A percentile compares a stretch with the other conserved stretches of the same genome.
Conservation (phyloP, 2,888 invertebrate species). For the Lepeophtheirus nordmannii region DNA sequence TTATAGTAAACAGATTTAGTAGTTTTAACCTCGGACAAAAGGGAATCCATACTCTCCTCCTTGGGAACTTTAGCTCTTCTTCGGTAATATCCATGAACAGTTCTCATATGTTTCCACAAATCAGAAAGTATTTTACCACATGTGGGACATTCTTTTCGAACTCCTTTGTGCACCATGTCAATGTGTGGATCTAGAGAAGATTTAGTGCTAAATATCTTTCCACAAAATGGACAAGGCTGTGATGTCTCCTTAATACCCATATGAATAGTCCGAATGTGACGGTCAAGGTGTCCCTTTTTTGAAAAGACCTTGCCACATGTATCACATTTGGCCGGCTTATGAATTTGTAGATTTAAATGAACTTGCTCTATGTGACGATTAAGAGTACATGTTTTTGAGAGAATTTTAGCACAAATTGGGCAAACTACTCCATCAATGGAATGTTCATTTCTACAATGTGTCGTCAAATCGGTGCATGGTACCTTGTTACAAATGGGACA, state of each 20-base stretch:
- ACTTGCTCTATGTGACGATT: slow-evolving; percentile 24
- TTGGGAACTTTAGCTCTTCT: slow-evolving; percentile 20
- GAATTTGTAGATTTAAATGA: slow-evolving; percentile 21
- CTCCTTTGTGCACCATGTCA: slow-evolving; percentile 22
- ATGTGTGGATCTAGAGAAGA: slow-evolving; percentile 22
- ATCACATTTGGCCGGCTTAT: slow-evolving; percentile 20
- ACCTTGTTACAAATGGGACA: slow-evolving; percentile 6
- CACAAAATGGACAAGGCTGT: slow-evolving; percentile 23
- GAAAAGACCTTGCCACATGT: slow-evolving; percentile 21
- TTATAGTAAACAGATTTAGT: too few species aligned
- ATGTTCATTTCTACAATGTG: slow-evolving; percentile 8
- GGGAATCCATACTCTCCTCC: neutral
- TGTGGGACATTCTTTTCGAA: slow-evolving; percentile 15
- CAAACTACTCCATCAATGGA: slow-evolving; percentile 19
- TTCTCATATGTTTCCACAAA: slow-evolving; percentile 22
- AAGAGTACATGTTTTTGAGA: slow-evolving; percentile 20
- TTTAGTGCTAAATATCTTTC: slow-evolving; percentile 21
- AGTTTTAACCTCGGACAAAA: too few species aligned
- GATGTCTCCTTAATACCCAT: slow-evolving; percentile 23
- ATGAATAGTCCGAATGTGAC: slow-evolving; percentile 22
- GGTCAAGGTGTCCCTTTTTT: slow-evolving; percentile 23
- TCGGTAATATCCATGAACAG: slow-evolving; percentile 17
- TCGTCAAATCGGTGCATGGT: neutral
- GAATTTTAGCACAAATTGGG: slow-evolving; percentile 14
- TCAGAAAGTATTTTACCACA: slow-evolving; percentile 22